Conservation (phyloP, 1,140 invertebrate genomes). For the Parasteatoda tepidariorum region DNA sequence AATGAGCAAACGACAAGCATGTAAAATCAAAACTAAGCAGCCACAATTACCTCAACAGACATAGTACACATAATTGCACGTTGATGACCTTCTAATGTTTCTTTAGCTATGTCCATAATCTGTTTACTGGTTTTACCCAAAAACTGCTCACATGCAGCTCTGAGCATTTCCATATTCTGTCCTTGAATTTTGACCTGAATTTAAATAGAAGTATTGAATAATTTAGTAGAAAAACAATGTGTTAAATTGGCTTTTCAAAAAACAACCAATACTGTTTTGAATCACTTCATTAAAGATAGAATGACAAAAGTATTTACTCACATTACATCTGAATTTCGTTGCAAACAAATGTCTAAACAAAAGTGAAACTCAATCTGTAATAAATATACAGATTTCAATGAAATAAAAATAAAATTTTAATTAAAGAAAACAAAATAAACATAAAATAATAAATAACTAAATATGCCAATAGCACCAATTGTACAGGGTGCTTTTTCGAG, state of each 20-base stretch:
- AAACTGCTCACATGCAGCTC: conserved; percentile 97
- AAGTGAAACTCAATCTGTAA: conserved; percentile 9
- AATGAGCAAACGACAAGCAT: too few relatives aligned
- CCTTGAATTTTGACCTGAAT: conserved; percentile 91
- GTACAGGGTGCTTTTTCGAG: too few relatives aligned
- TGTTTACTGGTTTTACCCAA: conserved; percentile 90
- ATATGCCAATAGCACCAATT: too few relatives aligned
- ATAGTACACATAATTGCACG: conserved; percentile 98
- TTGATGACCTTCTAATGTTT: conserved; percentile 97
- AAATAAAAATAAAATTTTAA: background rate
- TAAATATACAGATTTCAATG: background rate
- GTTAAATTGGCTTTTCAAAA: too few relatives aligned
- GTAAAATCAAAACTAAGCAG: too few relatives aligned
- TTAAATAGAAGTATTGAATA: background rate
- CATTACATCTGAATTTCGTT: background rate
- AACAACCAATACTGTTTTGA: conserved; percentile 73
- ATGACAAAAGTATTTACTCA: background rate
- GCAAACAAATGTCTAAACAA: conserved; percentile 13
- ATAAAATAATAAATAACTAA: background rate
- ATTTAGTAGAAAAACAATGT: too few relatives aligned
- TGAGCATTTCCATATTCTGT: conserved; percentile 96
- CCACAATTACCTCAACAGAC: conserved; percentile 86
- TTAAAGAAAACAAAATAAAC: conserved; percentile 1
- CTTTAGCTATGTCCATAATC: conserved; percentile 92
- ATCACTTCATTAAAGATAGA: background rate